phyloP scores from a whole-genome alignment of 2,797 vertebrate species.

The Zonotrichia albicollis region DNA sequence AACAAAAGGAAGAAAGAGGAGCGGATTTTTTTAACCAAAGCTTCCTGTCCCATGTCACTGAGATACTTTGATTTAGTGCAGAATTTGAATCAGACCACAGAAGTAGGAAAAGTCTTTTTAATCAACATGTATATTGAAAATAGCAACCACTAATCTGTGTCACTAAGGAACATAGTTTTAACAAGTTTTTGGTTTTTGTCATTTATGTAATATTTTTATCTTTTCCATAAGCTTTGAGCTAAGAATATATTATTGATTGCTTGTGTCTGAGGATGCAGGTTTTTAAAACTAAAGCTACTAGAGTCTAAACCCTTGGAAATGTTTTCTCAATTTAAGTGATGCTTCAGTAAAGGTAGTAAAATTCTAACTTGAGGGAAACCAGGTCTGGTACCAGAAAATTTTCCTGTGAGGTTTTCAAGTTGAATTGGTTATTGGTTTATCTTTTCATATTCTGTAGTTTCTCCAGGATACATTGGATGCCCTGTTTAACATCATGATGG shows the following conservation, averaged over 20 bases:
- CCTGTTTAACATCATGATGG: conserved; percentile 99
- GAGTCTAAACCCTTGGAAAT: not conserved
- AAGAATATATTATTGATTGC: not conserved
- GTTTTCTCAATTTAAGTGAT: not conserved
- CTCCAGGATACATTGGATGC: conserved; percentile 97
- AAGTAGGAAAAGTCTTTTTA: not conserved
- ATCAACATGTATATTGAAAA: not conserved
- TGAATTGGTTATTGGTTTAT: not conserved
- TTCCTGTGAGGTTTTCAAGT: not conserved
- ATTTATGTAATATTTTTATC: not conserved
- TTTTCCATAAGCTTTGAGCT: not conserved
- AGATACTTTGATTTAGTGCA: not conserved
- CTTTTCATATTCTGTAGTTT: conserved; percentile 77
- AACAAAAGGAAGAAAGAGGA: rapidly evolving
- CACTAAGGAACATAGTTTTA: not conserved
- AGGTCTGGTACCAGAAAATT: not conserved
- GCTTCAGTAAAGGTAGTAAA: not conserved
- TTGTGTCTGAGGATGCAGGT: not conserved
- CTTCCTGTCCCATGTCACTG: not conserved
- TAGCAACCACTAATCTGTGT: not conserved
- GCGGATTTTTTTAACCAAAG: not conserved
- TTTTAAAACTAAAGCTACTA: not conserved
- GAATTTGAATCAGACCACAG: not conserved
- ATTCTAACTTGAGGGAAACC: not conserved
- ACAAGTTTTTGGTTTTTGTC: not conserved